phyloP scores from a whole-genome alignment of 2,113 vertebrate genomes.

The Salvelinus sp. region DNA sequence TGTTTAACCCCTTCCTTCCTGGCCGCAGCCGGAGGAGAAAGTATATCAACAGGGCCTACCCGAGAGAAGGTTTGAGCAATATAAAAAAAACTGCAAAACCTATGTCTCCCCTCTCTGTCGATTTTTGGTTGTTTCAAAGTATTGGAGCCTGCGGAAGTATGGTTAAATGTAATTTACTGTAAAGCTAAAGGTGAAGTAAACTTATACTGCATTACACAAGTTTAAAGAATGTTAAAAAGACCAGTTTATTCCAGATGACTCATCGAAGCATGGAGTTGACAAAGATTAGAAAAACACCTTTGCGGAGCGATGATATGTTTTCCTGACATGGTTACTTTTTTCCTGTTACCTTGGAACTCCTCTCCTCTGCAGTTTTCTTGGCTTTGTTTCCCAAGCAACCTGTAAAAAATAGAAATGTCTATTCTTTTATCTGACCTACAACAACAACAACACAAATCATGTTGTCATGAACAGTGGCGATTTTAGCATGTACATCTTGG shows the following conservation, averaged over 20 bases:
- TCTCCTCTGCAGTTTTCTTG: background rate
- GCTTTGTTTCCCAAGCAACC: conserved; percentile 22
- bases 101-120: conserved; percentile 44
- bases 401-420: conserved; percentile 27
- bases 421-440: conserved; percentile 1
- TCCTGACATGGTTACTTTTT: conserved; percentile 20
- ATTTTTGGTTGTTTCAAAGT: conserved; percentile 66
- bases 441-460: background rate
- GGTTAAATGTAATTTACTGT: conserved; percentile 63
- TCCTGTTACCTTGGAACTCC: background rate
- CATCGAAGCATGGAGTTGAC: conserved; percentile 56
- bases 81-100: conserved; percentile 36
- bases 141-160: conserved; percentile 61
- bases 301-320: conserved; percentile 25
- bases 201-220: conserved; percentile 66
- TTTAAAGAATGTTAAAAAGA: conserved; percentile 58
- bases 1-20: conserved; percentile 76
- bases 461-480: background rate
- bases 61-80: conserved; percentile 41
- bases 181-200: conserved; percentile 64
- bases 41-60: conserved; percentile 10
- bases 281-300: conserved; percentile 59
- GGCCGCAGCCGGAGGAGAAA: conserved; percentile 22
- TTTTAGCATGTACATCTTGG: too few relatives aligned
- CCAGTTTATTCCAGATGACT: conserved; percentile 68